Base-by-base conservation (phyloP, 2,888 invertebrate species). In the Bugula neritina region DNA sequence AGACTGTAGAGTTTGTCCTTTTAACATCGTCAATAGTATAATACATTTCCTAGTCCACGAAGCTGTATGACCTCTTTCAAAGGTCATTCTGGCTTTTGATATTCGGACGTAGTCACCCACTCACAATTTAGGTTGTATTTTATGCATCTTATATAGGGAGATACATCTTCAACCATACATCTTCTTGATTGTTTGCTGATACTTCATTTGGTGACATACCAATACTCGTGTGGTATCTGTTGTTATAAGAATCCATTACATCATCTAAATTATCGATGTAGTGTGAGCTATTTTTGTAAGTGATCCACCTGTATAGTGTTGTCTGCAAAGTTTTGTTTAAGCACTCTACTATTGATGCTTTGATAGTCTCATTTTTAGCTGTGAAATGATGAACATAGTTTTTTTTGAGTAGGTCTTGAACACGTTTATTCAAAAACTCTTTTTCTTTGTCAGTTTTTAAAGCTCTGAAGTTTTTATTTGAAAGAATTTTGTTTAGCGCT, bases 151-250 rank as follows among this genome's bases (percentile, higher is more conserved):
- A 5, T 13, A 5, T 25, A 10, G n/a, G n/a, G 5, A 5, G n/a
- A 55, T 55, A 55, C n/a, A 55, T 13, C 21, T 23, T 17, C 21
- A 23, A 23, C 55, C 55, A 55, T 5, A 55, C n/a, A 55, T 23
- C n/a, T 55, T 55, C 55, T 23, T 55, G 55, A 55, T 55, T 55
- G 5, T 55, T 5, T 23, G 3, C n/a, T 23, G 21, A 13, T 5
- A 55, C 55, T 23, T 55, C 55, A 55, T 55, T 55, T 55, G 55
- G 55, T 55, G n/a, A 3, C 10, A 55, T 55, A 13, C 55, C 55
- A 13, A 55, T 55, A 55, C n/a, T 25, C 21, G 13, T 25, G n/a
- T 55, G 5, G 43, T 43, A 43, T 17, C 43, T 5, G 55, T 55
- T 55, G 55, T 55, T 55, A 25, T 55, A 55, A 23, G 10, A 5